Evolutionary conservation across 2,888 invertebrate species (phyloP), one percentile per base, ranked within the genome.

Genomic region (Dorcus parallelipipedus): DNA sequence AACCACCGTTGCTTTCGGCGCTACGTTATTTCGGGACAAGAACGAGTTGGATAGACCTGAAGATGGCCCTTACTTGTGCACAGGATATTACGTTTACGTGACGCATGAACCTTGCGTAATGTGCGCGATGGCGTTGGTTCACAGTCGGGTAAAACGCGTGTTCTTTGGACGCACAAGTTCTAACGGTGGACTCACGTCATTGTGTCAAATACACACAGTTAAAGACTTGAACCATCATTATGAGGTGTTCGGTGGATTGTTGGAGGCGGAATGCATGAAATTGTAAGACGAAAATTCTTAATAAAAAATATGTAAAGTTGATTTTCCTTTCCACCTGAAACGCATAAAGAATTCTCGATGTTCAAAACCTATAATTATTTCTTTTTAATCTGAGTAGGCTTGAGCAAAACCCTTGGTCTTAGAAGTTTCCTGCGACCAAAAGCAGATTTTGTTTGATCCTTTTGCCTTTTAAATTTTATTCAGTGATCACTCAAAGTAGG

Each of bases 121-220:
- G 90, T 98, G 98, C 79, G 83, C 94, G 0, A 98, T 98, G 97
- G 97, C 91, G 0, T 79, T 98, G 54, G 83, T 96, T 0, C 97
- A 98, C 76, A 93, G 95, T n/a, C 81, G 97, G 61, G 87, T 86
- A 0, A 86, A 86, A 53, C 82, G 92, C 58, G 86, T 97, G 2
- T 97, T 96, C 76, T 97, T 89, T 73, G 82, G 85, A 4, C 71
- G 79, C 0, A 82, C 82, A 58, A 74, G 77, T 0, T 57, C 67
- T 0, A 80, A 82, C 56, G 97, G 97, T 0, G 92, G 87, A 0
- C 76, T 97, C 0, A 85, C 85, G 0, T 87, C 87, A 1, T 81
- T 79, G 56, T 85, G 87, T 3, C 89, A 91, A 71, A 74, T 97
- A 39, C 96, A 97, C 69, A 82, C 86, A 2, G 81, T 92, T 3